A percentile compares a stretch with the other conserved stretches of the same genome.
Conservation (phyloP, 1,140 invertebrate genomes). For the Glossosoma conforme region DNA sequence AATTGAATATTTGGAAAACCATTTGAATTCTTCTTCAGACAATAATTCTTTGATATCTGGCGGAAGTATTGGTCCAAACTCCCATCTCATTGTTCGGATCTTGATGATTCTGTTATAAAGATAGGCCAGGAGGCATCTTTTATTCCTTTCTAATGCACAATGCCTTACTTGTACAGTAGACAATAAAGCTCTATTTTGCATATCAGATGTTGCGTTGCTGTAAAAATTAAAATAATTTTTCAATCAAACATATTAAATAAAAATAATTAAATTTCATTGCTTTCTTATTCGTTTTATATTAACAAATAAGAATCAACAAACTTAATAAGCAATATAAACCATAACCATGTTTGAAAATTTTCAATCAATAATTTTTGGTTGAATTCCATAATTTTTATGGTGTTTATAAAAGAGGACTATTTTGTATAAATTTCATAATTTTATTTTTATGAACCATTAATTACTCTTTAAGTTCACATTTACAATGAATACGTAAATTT, state of each 20-base stretch:
- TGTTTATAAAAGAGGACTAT: too few species aligned
- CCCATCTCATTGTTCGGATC: constrained; percentile 83
- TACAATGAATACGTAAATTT: constrained; percentile 8
- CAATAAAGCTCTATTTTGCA: constrained; percentile 49
- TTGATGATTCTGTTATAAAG: constrained; percentile 77
- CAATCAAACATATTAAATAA: constrained; percentile 4
- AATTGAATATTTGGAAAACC: constrained; percentile 86
- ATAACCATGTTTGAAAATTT: too few species aligned
- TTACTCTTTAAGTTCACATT: not conserved
- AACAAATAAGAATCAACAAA: constrained; percentile 4
- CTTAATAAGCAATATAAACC: constrained; percentile 29
- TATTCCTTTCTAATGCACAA: constrained; percentile 79
- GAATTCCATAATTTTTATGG: too few species aligned
- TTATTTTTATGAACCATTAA: too few species aligned
- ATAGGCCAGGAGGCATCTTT: constrained; percentile 85
- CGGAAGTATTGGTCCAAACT: constrained; percentile 87
- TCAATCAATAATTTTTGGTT: too few species aligned
- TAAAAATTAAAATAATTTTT: constrained; percentile 9
- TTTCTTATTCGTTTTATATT: constrained; percentile 17
- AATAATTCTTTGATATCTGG: constrained; percentile 76
- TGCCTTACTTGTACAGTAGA: constrained; percentile 77
- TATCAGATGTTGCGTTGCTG: constrained; percentile 35
- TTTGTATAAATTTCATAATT: too few species aligned
- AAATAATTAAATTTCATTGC: constrained; percentile 15
- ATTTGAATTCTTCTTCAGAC: constrained; percentile 75